A percentile compares a stretch with the other conserved stretches of the same genome.
These are phyloP conservation scores for Epinotia nisella DNA, from an alignment of 2,888 invertebrate genomes.

Conservation along the genomic window DNA sequence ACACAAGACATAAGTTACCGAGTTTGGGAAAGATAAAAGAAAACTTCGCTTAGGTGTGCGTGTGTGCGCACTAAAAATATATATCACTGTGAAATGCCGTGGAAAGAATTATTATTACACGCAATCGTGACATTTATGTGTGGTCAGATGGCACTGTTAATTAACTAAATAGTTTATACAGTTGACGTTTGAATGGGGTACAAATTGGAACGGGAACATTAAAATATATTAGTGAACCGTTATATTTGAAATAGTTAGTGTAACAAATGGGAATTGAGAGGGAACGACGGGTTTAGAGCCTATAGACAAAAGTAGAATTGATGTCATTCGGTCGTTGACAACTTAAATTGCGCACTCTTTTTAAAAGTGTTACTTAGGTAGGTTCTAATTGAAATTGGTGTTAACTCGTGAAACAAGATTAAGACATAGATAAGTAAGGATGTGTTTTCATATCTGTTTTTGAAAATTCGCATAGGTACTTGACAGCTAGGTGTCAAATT, in stretches of 20 bases:
- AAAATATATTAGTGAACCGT: slow-evolving; percentile 62
- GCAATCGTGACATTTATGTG: slow-evolving; percentile 76
- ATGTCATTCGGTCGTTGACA: not conserved
- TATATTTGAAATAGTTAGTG: slow-evolving; percentile 47
- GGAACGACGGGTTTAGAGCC: slow-evolving; percentile 28
- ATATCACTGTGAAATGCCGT: slow-evolving; percentile 62
- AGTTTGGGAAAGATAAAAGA: slow-evolving; percentile 51
- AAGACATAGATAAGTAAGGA: too few relatives aligned
- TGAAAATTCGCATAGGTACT: too few relatives aligned
- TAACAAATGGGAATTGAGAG: slow-evolving; percentile 22
- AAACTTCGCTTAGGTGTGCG: slow-evolving; percentile 44
- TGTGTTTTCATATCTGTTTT: too few relatives aligned
- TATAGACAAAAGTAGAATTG: not conserved
- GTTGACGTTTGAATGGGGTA: slow-evolving; percentile 62
- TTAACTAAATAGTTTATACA: slow-evolving; percentile 72
- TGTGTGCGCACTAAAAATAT: slow-evolving; percentile 49
- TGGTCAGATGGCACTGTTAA: slow-evolving; percentile 70
- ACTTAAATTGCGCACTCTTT: not conserved
- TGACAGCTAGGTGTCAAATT: too few relatives aligned
- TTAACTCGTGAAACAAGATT: too few relatives aligned
- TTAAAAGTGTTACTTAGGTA: too few relatives aligned
- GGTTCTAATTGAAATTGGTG: too few relatives aligned
- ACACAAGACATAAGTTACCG: slow-evolving; percentile 50
- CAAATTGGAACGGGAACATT: slow-evolving; percentile 65
- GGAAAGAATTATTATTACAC: slow-evolving; percentile 70